Conservation (phyloP, 2,797 vertebrate species). For the Epinephelus awoara region DNA sequence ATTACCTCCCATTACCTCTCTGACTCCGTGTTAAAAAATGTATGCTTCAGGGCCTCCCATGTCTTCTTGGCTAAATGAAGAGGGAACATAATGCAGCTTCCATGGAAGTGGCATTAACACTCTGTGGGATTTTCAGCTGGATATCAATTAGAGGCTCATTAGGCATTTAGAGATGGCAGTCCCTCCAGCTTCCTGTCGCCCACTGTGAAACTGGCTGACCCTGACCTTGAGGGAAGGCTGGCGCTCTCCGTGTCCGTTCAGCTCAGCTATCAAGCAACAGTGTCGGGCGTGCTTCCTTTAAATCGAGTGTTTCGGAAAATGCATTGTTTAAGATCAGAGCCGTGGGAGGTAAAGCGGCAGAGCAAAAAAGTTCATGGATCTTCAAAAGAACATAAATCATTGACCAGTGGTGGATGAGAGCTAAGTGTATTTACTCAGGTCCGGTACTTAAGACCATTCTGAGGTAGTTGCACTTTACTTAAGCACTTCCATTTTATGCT, state of each 20-base stretch:
- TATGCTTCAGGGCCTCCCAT: constrained; percentile 56
- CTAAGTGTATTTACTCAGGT: too few species aligned
- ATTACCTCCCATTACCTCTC: constrained; percentile 44
- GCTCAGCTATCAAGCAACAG: constrained; percentile 21
- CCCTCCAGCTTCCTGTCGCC: constrained; percentile 72
- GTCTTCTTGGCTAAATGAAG: constrained; percentile 60
- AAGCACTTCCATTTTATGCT: too few species aligned
- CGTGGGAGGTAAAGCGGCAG: not conserved
- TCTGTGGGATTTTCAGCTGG: constrained; percentile 75
- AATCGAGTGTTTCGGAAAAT: constrained; percentile 15
- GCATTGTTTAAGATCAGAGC: not conserved
- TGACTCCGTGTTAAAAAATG: constrained; percentile 60
- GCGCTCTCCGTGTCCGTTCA: constrained; percentile 11
- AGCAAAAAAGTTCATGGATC: constrained; percentile 9
- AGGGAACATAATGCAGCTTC: constrained; percentile 54
- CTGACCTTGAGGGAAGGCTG: constrained; percentile 60
- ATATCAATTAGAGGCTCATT: constrained; percentile 85
- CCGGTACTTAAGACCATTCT: too few species aligned
- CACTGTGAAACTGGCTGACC: constrained; percentile 73
- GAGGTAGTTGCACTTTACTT: too few species aligned
- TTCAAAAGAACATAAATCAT: constrained; percentile 1
- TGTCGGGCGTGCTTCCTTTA: constrained; percentile 18
- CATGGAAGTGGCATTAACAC: constrained; percentile 67
- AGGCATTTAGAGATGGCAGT: constrained; percentile 60
- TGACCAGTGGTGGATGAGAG: not conserved